A percentile compares a stretch with the other conserved stretches of the same genome.
Conservation (phyloP, 2,113 vertebrate species). For the Ageneiosus marmoratus region DNA sequence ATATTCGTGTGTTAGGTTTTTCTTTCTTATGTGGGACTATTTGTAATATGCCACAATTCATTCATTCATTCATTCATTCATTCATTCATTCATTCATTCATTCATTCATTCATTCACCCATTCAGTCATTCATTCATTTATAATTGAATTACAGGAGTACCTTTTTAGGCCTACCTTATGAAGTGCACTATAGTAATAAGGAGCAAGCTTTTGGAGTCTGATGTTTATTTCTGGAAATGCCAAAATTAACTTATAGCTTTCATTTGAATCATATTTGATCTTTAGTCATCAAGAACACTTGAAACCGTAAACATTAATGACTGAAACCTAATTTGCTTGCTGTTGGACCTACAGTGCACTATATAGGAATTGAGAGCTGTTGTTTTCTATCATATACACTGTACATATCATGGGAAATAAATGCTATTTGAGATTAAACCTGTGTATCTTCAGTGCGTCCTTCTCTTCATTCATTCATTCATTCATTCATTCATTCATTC, state of each 20-base stretch:
- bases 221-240: background rate
- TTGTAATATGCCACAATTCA: background rate
- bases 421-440: background rate
- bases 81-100: background rate
- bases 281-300: background rate
- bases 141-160: background rate
- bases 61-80: constrained; percentile 3
- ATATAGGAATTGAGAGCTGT: background rate
- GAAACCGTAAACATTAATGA: background rate
- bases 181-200: background rate
- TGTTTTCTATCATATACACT: background rate
- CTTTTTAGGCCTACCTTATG: background rate
- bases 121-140: background rate
- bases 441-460: background rate
- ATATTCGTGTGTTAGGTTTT: constrained; percentile 43
- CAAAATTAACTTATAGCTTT: background rate
- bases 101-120: background rate
- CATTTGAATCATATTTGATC: background rate
- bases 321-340: background rate
- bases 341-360: background rate
- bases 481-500: too few relatives aligned
- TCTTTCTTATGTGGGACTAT: constrained; percentile 2
- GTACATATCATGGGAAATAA: background rate
- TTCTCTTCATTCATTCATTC: too few relatives aligned
- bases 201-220: background rate